These are phyloP conservation scores for Smittia sp. DNA, from an alignment of 2,888 invertebrate genomes.

Conservation along the genomic window DNA sequence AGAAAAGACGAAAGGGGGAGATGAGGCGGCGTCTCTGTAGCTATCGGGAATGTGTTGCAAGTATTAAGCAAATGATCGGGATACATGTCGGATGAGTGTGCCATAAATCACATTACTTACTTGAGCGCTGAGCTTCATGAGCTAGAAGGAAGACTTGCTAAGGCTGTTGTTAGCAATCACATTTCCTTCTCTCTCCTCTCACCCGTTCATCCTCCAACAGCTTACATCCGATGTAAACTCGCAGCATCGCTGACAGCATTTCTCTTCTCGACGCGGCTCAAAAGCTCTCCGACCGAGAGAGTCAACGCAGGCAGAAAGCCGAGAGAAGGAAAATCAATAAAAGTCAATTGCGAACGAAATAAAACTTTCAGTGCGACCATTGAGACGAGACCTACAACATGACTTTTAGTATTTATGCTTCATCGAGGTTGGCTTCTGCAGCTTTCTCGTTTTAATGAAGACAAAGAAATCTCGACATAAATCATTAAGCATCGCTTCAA, in stretches of 20 bases:
- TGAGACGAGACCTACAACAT: constrained; percentile 6
- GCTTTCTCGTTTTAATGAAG: constrained; percentile 5
- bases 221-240: constrained; percentile 7
- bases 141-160: too few species aligned
- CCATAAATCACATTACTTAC: constrained; percentile 1
- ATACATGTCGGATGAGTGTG: neutral
- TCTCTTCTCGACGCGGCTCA: neutral
- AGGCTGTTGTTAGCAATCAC: neutral
- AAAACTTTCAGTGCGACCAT: neutral
- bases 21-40: too few species aligned
- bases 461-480: neutral
- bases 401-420: constrained; percentile 2
- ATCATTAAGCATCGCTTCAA: constrained; percentile 3
- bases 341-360: neutral
- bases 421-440: neutral
- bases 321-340: constrained; percentile 12
- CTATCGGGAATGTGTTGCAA: neutral
- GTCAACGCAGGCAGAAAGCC: neutral
- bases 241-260: neutral
- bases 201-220: too few species aligned
- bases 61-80: neutral
- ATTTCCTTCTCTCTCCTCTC: neutral
- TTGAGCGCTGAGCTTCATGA: too few species aligned
- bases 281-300: neutral
- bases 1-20: too few species aligned